Evolutionary conservation across 2,113 vertebrate genomes (phyloP).

Genomic region (Ursus arctos): DNA sequence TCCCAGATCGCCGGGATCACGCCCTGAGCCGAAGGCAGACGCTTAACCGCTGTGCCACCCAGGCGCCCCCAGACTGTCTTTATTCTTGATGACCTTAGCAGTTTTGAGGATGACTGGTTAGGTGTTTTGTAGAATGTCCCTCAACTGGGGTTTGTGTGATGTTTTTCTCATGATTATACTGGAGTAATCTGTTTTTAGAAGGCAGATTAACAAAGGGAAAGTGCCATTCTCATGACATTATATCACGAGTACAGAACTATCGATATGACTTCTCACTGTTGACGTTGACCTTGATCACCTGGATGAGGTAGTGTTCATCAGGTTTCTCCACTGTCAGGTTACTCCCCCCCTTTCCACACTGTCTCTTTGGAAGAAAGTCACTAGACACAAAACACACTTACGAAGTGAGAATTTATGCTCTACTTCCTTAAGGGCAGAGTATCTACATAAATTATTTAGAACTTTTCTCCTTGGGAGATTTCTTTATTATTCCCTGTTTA

Average conservation of each 20-base stretch:
- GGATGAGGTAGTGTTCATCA: background rate
- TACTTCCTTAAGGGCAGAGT: background rate
- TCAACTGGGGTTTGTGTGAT: background rate
- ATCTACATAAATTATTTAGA: background rate
- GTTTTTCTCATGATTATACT: background rate
- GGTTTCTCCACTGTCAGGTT: background rate
- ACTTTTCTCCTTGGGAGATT: background rate
- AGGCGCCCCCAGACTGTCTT: too few relatives aligned
- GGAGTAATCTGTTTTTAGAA: background rate
- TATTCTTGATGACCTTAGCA: background rate
- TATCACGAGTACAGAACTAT: background rate
- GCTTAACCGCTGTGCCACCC: too few relatives aligned
- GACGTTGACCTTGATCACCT: background rate
- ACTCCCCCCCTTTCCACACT: background rate
- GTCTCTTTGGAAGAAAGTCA: background rate
- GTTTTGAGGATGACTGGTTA: constrained; percentile 5
- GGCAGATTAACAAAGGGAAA: background rate
- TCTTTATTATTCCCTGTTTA: background rate
- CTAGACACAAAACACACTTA: background rate
- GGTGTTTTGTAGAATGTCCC: background rate
- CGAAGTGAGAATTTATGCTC: background rate
- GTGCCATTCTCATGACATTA: background rate
- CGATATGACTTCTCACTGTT: background rate
- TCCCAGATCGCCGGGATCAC: too few relatives aligned
- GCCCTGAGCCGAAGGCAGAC: too few relatives aligned